Conservation (phyloP, 2,888 invertebrate species). For the Hypercompe scribonia region DNA sequence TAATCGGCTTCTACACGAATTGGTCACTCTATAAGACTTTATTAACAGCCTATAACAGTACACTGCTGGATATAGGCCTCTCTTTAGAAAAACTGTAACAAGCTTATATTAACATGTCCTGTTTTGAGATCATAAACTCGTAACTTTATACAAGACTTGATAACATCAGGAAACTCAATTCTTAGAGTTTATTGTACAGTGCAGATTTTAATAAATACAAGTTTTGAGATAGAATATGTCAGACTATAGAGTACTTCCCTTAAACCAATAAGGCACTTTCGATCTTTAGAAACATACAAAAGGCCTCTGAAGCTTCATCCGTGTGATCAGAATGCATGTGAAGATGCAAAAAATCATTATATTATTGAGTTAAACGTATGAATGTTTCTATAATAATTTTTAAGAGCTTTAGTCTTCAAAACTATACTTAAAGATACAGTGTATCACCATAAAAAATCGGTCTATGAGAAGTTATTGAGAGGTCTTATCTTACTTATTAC, state of each 20-base stretch:
- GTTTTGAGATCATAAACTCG: not conserved
- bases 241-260: not conserved
- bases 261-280: not conserved
- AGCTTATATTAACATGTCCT: not conserved
- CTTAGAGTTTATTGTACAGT: not conserved
- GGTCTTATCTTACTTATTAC: not conserved
- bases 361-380: not conserved
- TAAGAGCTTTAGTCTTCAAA: not conserved
- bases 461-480: not conserved
- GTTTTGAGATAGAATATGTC: not conserved
- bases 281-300: not conserved
- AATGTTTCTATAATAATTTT: not conserved
- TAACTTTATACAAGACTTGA: not conserved
- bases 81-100: no score
- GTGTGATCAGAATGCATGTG: no score
- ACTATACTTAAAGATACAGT: not conserved
- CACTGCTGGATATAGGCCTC: not conserved
- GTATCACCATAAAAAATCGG: not conserved
- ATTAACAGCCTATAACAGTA: no score
- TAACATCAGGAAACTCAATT: not conserved
- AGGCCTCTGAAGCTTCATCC: not conserved
- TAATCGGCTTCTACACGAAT: not conserved
- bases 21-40: not conserved
- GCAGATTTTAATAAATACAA: not conserved
- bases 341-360: not conserved